These are phyloP conservation scores for Drosophila fuyamai DNA, from an alignment of 1,140 invertebrate genomes.

Conservation along the genomic window DNA sequence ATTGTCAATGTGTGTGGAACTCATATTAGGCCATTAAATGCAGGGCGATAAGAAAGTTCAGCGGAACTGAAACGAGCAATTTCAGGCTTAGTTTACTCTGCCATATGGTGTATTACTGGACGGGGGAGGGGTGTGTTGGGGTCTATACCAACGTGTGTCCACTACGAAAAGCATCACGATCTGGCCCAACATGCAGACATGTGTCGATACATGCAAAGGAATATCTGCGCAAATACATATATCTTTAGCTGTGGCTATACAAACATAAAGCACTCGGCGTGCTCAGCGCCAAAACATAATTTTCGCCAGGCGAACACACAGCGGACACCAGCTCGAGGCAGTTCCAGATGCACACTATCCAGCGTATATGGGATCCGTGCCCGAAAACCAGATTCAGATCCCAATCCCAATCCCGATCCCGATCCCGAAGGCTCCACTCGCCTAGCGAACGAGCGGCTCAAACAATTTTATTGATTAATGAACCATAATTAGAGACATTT, in stretches of 20 bases:
- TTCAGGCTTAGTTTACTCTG: conserved; percentile 76
- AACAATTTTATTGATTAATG: conserved; percentile 84
- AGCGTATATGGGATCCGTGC: neutral
- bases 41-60: conserved; percentile 82
- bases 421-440: neutral
- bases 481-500: conserved; percentile 84
- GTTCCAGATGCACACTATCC: neutral
- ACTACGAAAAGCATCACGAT: conserved; percentile 77
- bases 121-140: neutral
- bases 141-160: conserved; percentile 66
- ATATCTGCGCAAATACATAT: conserved; percentile 22
- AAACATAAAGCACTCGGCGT: conserved; percentile 34
- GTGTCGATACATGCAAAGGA: conserved; percentile 53
- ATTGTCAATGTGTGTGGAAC: conserved; percentile 43
- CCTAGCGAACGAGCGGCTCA: conserved; percentile 17
- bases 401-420: too few species aligned
- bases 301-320: conserved; percentile 29
- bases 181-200: conserved; percentile 66
- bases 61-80: conserved; percentile 81
- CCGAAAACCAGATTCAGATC: conserved; percentile 26
- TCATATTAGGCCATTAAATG: conserved; percentile 79
- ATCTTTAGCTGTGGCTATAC: conserved; percentile 3
- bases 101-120: conserved; percentile 5
- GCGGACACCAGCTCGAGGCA: conserved; percentile 1
- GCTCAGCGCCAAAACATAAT: conserved; percentile 60